Percentiles rank a stretch among this genome's conserved stretches.
Evolutionary conservation across 2,797 vertebrate species (phyloP).

Genomic region (Coccyzus lansbergi): DNA sequence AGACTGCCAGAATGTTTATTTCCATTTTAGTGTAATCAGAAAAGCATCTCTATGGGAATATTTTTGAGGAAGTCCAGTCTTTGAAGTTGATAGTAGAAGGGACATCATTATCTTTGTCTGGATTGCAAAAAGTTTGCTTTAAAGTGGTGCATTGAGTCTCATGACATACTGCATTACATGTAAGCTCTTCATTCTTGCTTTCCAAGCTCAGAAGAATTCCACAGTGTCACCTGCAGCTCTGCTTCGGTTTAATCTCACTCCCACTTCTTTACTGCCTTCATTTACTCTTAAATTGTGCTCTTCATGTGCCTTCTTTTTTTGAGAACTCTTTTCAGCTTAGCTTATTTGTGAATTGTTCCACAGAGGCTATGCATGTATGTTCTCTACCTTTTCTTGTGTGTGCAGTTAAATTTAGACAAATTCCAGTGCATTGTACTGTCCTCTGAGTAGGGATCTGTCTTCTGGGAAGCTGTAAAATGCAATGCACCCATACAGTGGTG

Average conservation of each 20-base stretch:
- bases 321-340: background rate
- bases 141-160: background rate
- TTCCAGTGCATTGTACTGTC: background rate
- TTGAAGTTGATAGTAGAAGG: fast-evolving
- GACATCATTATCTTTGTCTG: background rate
- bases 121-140: background rate
- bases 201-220: background rate
- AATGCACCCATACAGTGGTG: background rate
- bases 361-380: background rate
- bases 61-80: background rate
- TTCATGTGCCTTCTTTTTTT: background rate
- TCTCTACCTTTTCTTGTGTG: background rate
- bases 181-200: background rate
- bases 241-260: background rate
- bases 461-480: background rate
- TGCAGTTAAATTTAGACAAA: background rate
- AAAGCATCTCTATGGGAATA: background rate
- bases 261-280: background rate
- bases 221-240: background rate
- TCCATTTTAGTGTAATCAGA: background rate
- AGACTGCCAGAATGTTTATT: fast-evolving
- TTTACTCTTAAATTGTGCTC: background rate
- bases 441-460: background rate
- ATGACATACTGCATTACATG: background rate
- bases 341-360: background rate